Evolutionary conservation across 2,113 vertebrate species (phyloP).

Genomic region (Calyptomena viridis): DNA sequence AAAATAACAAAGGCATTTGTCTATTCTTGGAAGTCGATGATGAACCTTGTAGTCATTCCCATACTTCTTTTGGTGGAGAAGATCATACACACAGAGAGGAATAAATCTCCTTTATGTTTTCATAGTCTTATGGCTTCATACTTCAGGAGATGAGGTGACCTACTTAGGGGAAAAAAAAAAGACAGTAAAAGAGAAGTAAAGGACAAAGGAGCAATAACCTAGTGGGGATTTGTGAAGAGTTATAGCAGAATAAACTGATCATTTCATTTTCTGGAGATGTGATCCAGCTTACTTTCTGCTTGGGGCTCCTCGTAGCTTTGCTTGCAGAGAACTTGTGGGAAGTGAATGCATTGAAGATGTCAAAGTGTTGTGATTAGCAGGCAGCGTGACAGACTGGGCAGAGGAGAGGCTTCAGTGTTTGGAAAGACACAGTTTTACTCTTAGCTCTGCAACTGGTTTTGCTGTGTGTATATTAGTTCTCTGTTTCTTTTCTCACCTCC

Average conservation of each 20-base stretch:
- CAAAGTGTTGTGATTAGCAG: not conserved
- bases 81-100: constrained; percentile 15
- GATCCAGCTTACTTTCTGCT: not conserved
- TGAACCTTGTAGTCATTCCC: constrained; percentile 27
- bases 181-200: not conserved
- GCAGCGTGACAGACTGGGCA: not conserved
- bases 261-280: not conserved
- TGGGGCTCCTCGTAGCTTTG: not conserved
- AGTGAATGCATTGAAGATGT: not conserved
- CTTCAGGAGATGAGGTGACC: constrained; percentile 50
- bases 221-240: not conserved
- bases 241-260: constrained; percentile 6
- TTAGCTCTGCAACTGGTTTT: not conserved
- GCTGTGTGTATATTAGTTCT: not conserved
- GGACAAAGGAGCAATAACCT: constrained; percentile 52
- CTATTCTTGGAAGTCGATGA: constrained; percentile 9
- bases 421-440: not conserved
- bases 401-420: not conserved
- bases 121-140: constrained; percentile 43
- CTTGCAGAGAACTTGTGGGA: not conserved
- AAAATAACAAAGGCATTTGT: constrained; percentile 34
- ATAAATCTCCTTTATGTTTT: constrained; percentile 67
- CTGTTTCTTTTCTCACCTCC: constrained; percentile 20
- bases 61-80: constrained; percentile 33
- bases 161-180: not conserved